phyloP scores from a whole-genome alignment of 1,140 invertebrate species.

The Globodera ellingtonae region DNA sequence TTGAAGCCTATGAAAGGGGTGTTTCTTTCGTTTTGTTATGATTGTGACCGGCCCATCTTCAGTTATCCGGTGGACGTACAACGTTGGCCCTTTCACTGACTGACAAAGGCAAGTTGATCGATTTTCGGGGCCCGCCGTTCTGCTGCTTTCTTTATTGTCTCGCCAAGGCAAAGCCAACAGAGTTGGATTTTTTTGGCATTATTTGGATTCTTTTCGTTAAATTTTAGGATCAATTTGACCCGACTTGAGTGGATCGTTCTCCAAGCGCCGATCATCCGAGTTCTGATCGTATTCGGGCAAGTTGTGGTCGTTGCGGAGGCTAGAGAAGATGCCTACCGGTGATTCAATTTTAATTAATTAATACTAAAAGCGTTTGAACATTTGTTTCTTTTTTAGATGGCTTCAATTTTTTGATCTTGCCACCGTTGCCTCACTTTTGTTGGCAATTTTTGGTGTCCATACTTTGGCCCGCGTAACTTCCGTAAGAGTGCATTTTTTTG shows the following conservation, averaged over 20 bases:
- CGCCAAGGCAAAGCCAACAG: conserved; percentile 38
- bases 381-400: conserved; percentile 35
- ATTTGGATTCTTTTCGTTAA: not conserved
- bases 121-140: conserved; percentile 46
- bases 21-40: not conserved
- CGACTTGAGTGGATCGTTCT: conserved; percentile 48
- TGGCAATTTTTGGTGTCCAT: conserved; percentile 50
- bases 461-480: conserved; percentile 48
- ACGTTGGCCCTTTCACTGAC: conserved; percentile 29
- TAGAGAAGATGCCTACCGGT: conserved; percentile 35
- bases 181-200: conserved; percentile 23
- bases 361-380: conserved; percentile 1
- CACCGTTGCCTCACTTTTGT: conserved; percentile 42
- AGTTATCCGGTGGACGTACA: conserved; percentile 26
- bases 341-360: conserved; percentile 6
- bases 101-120: conserved; percentile 24
- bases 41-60: not conserved
- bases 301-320: conserved; percentile 37
- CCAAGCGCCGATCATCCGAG: conserved; percentile 47
- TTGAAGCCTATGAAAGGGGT: no score
- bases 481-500: conserved; percentile 20
- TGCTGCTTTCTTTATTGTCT: conserved; percentile 42
- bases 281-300: conserved; percentile 40
- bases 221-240: conserved; percentile 37
- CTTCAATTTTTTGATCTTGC: conserved; percentile 50